Evolutionary conservation across 2,113 vertebrate genomes (phyloP).

Genomic region (Oreochromis aureus): DNA sequence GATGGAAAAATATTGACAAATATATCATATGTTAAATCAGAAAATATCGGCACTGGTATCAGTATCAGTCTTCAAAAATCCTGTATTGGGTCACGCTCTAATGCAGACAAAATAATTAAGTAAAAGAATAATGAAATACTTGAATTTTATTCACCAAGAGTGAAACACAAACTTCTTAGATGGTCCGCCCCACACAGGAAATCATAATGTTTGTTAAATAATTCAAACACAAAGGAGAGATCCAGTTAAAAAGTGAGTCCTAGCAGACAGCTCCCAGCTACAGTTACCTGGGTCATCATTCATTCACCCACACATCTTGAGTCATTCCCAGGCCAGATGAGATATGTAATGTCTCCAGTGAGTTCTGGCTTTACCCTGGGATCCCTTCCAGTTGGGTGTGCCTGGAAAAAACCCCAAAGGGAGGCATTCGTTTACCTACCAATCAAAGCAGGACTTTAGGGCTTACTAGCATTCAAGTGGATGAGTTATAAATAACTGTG

Average conservation of each 20-base stretch:
- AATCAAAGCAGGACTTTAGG: not conserved
- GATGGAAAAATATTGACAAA: not conserved
- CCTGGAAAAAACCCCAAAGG: accelerated
- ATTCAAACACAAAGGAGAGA: not conserved
- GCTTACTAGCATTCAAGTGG: not conserved
- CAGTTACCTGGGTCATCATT: not conserved
- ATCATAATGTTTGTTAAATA: not conserved
- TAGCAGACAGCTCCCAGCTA: not conserved
- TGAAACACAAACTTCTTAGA: not conserved
- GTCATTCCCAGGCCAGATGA: not conserved
- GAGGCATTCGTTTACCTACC: not conserved
- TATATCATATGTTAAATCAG: not conserved
- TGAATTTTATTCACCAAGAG: not conserved
- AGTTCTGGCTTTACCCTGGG: not conserved
- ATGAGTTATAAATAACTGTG: not conserved
- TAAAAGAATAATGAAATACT: not conserved
- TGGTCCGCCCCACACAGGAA: not conserved
- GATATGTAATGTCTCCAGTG: not conserved
- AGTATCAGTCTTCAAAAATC: not conserved
- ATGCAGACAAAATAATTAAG: not conserved
- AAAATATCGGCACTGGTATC: not conserved
- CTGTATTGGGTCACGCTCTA: not conserved
- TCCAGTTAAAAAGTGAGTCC: not conserved
- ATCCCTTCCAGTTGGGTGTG: not conserved
- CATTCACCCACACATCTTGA: not conserved